Percentiles rank a stretch among this genome's conserved stretches.
These are phyloP conservation scores for Lamproptera curius DNA, from an alignment of 2,888 invertebrate species.

Conservation along the genomic window DNA sequence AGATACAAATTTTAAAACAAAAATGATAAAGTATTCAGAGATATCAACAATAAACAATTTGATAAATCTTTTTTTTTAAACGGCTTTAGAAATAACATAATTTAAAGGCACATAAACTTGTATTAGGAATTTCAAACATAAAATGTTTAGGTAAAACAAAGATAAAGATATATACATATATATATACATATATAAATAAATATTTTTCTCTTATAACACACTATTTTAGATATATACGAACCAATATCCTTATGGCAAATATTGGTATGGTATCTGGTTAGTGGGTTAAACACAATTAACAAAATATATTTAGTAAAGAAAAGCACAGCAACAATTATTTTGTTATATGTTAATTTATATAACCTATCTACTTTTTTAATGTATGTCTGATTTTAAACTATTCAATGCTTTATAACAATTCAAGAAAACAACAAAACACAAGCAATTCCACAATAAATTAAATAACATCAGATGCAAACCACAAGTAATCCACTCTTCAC, in stretches of 20 bases:
- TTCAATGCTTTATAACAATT: conserved; percentile 43
- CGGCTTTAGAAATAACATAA: neutral
- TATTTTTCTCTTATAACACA: conserved; percentile 2
- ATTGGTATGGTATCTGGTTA: conserved; percentile 22
- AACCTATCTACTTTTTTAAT: conserved; percentile 29
- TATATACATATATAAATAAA: neutral
- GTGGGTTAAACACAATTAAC: conserved; percentile 29
- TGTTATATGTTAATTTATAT: conserved; percentile 20
- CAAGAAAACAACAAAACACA: conserved; percentile 70
- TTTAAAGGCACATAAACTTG: too few relatives aligned
- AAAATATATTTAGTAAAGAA: conserved; percentile 24
- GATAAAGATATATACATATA: neutral
- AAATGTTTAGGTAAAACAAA: neutral
- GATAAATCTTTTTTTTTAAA: neutral
- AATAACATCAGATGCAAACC: conserved; percentile 72
- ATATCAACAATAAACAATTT: conserved; percentile 1
- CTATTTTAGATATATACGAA: conserved; percentile 1
- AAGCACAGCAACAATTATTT: conserved; percentile 32
- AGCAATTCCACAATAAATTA: conserved; percentile 72
- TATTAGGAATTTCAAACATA: too few relatives aligned
- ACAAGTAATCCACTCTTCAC: conserved; percentile 58
- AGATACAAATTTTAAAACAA: conserved; percentile 8
- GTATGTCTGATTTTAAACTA: conserved; percentile 44
- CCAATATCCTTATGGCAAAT: conserved; percentile 1
- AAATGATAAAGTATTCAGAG: too few relatives aligned